Evolutionary conservation across 1,140 invertebrate genomes (phyloP), one percentile per base, ranked within the genome.

Genomic region (Drosophila sp.): DNA sequence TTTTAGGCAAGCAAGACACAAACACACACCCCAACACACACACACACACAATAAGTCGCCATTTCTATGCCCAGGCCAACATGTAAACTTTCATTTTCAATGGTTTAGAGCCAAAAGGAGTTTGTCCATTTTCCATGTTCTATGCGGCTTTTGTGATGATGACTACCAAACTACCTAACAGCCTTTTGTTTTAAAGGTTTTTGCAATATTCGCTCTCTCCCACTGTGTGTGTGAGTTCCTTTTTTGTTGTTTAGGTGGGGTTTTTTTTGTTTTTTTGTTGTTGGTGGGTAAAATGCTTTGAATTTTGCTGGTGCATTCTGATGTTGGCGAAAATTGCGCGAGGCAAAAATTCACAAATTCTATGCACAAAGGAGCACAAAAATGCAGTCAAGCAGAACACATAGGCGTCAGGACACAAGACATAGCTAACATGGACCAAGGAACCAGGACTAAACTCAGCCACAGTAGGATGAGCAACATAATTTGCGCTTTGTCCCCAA

Each of bases 251-350:
- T 58, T 61, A 35, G 66, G 62, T 63, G 67, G 55, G 57, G 47
- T 8, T 6, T 11, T 7, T 35, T 10, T 54, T n/a, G 23, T 57
- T 47, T 69, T 61, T 66, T 71, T 74, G 58, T 55, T n/a, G 62
- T 38, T 32, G 40, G 11, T 50, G 25, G 35, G 35, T 27, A 38
- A 65, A 77, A 80, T 84, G 74, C 84, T 80, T 87, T 87, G 84
- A 87, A 89, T 84, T 80, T 78, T 63, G 67, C 79, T 63, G 72
- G 69, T 89, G 83, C 79, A 87, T 82, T 86, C 75, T 87, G 63
- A 82, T 82, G 79, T 87, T 82, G 76, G 62, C 66, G 44, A 80
- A 84, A 84, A 79, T 84, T 80, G 81, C 70, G 81, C 81, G 71
- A 50, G 44, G 44, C 44, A 44, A 70, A 72, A 86, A 86, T 78